A percentile compares a stretch with the other conserved stretches of the same genome.
Evolutionary conservation across 2,113 vertebrate species (phyloP).

Genomic region (Dromiciops gliroides): DNA sequence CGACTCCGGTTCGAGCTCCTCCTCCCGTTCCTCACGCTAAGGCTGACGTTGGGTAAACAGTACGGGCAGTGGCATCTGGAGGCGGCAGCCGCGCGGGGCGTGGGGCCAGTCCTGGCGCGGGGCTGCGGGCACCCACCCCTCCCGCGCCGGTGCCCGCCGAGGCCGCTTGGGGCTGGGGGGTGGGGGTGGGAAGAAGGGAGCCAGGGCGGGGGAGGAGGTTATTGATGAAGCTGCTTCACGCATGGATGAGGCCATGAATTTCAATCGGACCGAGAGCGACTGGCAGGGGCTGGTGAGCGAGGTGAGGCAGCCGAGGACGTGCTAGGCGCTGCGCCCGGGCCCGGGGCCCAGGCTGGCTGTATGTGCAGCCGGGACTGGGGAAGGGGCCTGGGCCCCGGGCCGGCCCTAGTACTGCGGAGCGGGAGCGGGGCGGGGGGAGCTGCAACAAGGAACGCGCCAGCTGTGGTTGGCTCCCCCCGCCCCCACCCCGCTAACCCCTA

Average conservation of each 20-base stretch:
- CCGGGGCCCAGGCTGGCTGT: background rate
- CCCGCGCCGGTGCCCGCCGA: constrained; percentile 28
- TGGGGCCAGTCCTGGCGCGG: background rate
- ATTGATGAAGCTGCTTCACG: background rate
- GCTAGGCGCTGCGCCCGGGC: background rate
- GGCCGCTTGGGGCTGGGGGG: background rate
- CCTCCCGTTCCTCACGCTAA: constrained; percentile 71
- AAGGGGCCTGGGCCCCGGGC: background rate
- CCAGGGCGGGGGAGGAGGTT: constrained; percentile 3
- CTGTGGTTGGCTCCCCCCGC: background rate
- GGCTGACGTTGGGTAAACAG: constrained; percentile 78
- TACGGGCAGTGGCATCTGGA: constrained; percentile 60
- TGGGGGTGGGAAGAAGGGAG: background rate
- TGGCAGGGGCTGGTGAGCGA: constrained; percentile 95
- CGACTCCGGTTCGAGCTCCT: constrained; percentile 56
- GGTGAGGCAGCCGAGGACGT: constrained; percentile 85
- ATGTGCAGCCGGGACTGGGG: background rate
- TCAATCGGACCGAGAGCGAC: constrained; percentile 90
- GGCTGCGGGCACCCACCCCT: constrained; percentile 69
- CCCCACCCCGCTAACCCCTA: background rate
- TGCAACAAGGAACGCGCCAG: background rate
- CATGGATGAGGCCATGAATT: constrained; percentile 83
- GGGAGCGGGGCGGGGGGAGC: background rate
- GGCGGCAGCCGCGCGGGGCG: constrained; percentile 55
- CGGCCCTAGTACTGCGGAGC: background rate